Percentiles rank a stretch among this genome's conserved stretches.
phyloP scores from a whole-genome alignment of 2,888 invertebrate species.

The Aelia acuminata region DNA sequence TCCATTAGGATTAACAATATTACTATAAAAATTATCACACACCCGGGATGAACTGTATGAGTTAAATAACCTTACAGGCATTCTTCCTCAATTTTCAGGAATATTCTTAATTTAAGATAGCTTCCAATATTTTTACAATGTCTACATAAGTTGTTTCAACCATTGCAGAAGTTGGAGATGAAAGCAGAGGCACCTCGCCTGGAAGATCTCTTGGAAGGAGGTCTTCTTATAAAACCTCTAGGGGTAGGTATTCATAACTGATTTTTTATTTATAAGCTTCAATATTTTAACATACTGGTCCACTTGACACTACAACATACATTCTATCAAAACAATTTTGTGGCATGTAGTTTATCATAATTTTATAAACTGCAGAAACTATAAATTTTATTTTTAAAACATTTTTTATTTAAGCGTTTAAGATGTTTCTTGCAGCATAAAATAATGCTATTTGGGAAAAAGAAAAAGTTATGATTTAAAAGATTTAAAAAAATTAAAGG shows the following conservation, averaged over 20 bases:
- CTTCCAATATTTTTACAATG: not conserved
- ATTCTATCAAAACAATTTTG: not conserved
- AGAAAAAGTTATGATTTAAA: conserved; percentile 5
- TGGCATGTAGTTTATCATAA: not conserved
- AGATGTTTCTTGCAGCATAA: not conserved
- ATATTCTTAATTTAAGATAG: not conserved
- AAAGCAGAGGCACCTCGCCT: conserved; percentile 82
- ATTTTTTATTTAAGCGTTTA: not conserved
- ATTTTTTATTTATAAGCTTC: conserved; percentile 62
- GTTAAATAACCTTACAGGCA: too few species aligned
- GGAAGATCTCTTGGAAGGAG: conserved; percentile 80
- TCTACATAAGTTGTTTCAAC: not conserved
- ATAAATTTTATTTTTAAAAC: not conserved
- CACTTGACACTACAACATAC: not conserved
- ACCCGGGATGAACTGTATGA: too few species aligned
- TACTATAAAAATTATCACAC: too few species aligned
- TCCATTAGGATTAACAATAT: too few species aligned
- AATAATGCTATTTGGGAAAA: conserved; percentile 8
- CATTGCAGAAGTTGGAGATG: conserved; percentile 78
- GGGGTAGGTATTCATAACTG: conserved; percentile 76
- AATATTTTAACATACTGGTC: not conserved
- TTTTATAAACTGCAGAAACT: not conserved
- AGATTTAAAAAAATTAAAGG: conserved; percentile 22
- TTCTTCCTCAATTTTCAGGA: too few species aligned
- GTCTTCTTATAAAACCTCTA: conserved; percentile 89